These are phyloP conservation scores for Eilema depressum DNA, from an alignment of 2,888 invertebrate genomes.

Conservation along the genomic window DNA sequence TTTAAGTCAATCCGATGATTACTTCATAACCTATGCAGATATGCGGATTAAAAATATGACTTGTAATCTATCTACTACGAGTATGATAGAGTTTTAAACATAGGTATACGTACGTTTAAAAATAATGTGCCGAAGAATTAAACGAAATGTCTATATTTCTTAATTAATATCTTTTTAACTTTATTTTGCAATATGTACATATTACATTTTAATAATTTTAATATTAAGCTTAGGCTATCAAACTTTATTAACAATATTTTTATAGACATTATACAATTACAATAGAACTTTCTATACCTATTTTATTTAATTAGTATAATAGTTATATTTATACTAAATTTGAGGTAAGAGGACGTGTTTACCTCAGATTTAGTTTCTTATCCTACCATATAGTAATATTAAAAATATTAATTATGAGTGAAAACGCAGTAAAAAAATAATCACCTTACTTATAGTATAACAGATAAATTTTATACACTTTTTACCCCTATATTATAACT, in stretches of 20 bases:
- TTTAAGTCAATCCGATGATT: not conserved
- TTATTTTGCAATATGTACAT: conserved; percentile 66
- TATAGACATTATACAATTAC: not conserved
- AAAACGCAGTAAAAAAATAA: conserved; percentile 75
- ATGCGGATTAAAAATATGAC: not conserved
- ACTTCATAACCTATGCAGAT: not conserved
- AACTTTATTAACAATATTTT: not conserved
- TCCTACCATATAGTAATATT: conserved; percentile 14
- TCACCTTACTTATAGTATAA: conserved; percentile 13
- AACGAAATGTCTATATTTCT: not conserved
- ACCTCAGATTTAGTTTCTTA: conserved; percentile 65
- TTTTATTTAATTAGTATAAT: conserved; percentile 7
- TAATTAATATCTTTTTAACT: conserved; percentile 24
- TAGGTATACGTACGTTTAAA: not conserved
- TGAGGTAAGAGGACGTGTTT: conserved; percentile 84
- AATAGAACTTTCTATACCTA: not conserved
- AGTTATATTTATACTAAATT: conserved; percentile 52
- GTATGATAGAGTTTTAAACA: too few relatives aligned
- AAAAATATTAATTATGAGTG: conserved; percentile 60
- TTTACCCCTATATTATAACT: not conserved
- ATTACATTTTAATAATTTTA: conserved; percentile 46
- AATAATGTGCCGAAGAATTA: not conserved
- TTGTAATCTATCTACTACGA: not conserved
- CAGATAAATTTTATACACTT: not conserved
- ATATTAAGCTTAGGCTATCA: conserved; percentile 6